phyloP scores from a whole-genome alignment of 2,888 invertebrate species.

The Mythimna loreyi region DNA sequence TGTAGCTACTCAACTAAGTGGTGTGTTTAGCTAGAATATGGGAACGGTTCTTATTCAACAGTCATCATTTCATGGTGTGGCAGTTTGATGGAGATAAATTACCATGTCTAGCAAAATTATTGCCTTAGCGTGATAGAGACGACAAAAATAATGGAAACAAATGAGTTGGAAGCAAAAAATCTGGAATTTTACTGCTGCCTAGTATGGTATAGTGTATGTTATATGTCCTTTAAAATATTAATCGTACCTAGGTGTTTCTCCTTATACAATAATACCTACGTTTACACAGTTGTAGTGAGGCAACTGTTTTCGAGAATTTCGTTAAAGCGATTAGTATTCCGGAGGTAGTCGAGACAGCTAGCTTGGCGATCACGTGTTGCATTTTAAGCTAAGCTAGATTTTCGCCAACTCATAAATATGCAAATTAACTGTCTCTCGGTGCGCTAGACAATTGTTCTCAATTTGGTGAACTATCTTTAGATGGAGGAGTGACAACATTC shows the following conservation, averaged over 20 bases:
- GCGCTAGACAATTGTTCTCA: constrained; percentile 1
- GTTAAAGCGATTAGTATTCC: constrained; percentile 41
- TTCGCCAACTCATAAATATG: constrained; percentile 38
- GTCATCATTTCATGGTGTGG: not conserved
- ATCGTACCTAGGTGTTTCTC: not conserved
- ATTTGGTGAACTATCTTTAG: constrained; percentile 5
- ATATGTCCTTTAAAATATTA: not conserved
- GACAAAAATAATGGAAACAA: not conserved
- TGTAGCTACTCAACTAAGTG: too few relatives aligned
- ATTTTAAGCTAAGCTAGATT: constrained; percentile 29
- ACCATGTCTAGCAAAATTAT: not conserved
- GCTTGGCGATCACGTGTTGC: not conserved
- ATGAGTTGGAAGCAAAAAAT: not conserved
- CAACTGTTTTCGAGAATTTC: constrained; percentile 15
- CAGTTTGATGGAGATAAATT: not conserved
- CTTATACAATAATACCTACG: not conserved
- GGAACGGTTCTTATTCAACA: not conserved
- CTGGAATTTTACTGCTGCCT: not conserved
- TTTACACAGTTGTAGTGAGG: not conserved
- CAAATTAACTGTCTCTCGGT: constrained; percentile 10
- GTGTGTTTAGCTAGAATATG: too few relatives aligned
- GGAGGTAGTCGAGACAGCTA: constrained; percentile 3
- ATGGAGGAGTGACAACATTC: not conserved
- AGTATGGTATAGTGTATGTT: not conserved
- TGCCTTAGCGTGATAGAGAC: not conserved